A percentile compares a stretch with the other conserved stretches of the same genome.
These are phyloP conservation scores for Caenorhabditis brenneri DNA, from an alignment of 1,140 invertebrate genomes.

Conservation along the genomic window DNA sequence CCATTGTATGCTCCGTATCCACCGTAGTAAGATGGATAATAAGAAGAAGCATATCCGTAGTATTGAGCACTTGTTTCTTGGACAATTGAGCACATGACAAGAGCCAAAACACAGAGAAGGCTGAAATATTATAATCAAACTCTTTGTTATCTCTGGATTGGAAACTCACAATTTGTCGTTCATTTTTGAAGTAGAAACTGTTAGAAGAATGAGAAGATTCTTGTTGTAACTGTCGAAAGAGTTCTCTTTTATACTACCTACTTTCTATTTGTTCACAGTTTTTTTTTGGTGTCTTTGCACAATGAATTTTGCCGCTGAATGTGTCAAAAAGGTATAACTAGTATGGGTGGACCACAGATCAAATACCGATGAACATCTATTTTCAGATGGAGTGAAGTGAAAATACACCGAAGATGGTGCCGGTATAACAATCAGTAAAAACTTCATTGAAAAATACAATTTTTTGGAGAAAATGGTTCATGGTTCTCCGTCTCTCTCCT, in stretches of 20 bases:
- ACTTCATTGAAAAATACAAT: too few species aligned
- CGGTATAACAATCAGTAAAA: not conserved
- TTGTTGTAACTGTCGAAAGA: not conserved
- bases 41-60: not conserved
- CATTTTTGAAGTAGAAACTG: not conserved
- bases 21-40: too few species aligned
- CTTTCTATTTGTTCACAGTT: not conserved
- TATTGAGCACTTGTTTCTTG: not conserved
- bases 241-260: not conserved
- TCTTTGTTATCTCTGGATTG: not conserved
- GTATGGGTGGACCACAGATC: not conserved
- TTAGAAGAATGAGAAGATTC: not conserved
- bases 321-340: not conserved
- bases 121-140: not conserved
- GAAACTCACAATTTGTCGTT: constrained; percentile 5
- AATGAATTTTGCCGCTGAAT: not conserved
- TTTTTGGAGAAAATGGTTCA: too few species aligned
- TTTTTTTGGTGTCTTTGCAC: not conserved
- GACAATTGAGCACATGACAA: not conserved
- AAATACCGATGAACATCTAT: not conserved
- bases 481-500: not conserved
- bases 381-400: not conserved
- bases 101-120: not conserved
- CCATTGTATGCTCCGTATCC: not conserved
- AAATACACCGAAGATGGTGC: not conserved